These are phyloP conservation scores for Antheraea yamamai DNA, from an alignment of 2,888 invertebrate species.

Conservation along the genomic window DNA sequence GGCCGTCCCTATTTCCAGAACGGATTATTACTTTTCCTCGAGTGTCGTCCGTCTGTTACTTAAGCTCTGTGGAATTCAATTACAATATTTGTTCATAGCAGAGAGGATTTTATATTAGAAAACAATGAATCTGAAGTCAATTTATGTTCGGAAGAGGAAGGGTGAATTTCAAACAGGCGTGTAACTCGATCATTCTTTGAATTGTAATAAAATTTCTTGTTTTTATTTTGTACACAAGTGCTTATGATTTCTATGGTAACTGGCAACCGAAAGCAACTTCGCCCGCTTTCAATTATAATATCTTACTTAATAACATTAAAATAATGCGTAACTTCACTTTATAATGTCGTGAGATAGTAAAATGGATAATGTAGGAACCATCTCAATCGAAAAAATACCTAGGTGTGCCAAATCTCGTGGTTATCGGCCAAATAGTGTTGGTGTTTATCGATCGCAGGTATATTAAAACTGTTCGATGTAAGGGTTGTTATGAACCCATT, in stretches of 20 bases:
- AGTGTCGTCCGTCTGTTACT: constrained; percentile 29
- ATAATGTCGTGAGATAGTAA: too few species aligned
- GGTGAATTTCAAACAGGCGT: constrained; percentile 35
- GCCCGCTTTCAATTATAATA: too few species aligned
- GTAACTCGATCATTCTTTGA: constrained; percentile 30
- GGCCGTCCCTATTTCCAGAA: constrained; percentile 43
- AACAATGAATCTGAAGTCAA: constrained; percentile 49
- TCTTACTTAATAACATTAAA: too few species aligned
- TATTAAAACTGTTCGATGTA: too few species aligned
- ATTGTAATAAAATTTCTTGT: constrained; percentile 28
- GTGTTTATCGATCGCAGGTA: too few species aligned
- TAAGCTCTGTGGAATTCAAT: constrained; percentile 36
- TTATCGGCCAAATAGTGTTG: too few species aligned
- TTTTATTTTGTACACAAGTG: not conserved
- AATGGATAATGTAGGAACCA: too few species aligned
- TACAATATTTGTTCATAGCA: constrained; percentile 56
- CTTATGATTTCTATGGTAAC: not conserved
- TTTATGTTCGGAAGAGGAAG: constrained; percentile 41
- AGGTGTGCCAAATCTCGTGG: too few species aligned
- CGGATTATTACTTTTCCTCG: constrained; percentile 64
- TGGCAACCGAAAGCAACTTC: too few species aligned
- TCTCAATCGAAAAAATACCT: too few species aligned
- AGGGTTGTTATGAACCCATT: too few species aligned
- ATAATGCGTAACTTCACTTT: too few species aligned
- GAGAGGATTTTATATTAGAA: constrained; percentile 43